A percentile compares a stretch with the other conserved stretches of the same genome.
These are phyloP conservation scores for Aradus depressus DNA, from an alignment of 2,888 invertebrate species.

Conservation along the genomic window DNA sequence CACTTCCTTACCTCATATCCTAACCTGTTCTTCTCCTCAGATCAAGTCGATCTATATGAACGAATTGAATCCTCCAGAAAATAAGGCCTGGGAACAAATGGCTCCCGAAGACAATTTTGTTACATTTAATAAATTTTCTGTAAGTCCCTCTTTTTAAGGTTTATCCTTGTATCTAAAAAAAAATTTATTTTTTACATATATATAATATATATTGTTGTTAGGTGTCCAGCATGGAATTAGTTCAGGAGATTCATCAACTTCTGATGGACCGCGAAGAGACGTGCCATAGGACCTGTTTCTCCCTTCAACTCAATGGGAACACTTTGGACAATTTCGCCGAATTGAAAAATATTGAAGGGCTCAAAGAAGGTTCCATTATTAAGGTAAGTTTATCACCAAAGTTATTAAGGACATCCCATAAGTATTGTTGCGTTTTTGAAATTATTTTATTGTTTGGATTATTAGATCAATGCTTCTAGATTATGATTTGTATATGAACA, in stretches of 20 bases:
- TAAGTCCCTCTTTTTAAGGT: no score
- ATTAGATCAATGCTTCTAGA: no score
- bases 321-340: constrained; percentile 97
- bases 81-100: no score
- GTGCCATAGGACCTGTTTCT: constrained; percentile 96
- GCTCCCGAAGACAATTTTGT: no score
- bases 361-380: constrained; percentile 88
- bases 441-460: not conserved
- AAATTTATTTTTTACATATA: constrained; percentile 17
- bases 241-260: constrained; percentile 93
- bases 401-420: not conserved
- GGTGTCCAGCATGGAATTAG: constrained; percentile 95
- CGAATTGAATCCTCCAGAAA: no score
- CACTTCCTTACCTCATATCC: no score
- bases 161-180: no score
- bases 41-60: no score
- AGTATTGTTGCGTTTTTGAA: not conserved
- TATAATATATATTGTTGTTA: constrained; percentile 33
- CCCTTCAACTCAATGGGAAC: constrained; percentile 83
- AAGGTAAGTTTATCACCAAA: constrained; percentile 45
- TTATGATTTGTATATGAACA: no score
- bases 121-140: no score
- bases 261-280: constrained; percentile 98
- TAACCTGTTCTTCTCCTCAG: no score
- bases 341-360: constrained; percentile 86